A percentile compares a stretch with the other conserved stretches of the same genome.
Conservation (phyloP, 2,113 vertebrate genomes). For the Chloropsis hardwickii region DNA sequence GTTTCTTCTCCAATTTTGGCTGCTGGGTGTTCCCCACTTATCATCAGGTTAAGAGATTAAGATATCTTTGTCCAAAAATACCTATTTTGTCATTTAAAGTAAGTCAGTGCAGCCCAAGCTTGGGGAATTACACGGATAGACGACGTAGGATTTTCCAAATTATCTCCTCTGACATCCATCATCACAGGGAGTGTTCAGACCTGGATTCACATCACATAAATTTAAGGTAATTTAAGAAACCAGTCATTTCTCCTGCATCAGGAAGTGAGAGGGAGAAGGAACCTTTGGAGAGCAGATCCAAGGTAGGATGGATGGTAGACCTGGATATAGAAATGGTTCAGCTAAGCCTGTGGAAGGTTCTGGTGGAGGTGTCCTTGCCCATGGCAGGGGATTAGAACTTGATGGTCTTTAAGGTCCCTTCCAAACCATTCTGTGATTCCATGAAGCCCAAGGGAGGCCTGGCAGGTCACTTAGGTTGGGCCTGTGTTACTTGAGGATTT, state of each 20-base stretch:
- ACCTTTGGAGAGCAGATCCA: neutral
- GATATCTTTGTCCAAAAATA: neutral
- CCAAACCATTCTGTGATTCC: neutral
- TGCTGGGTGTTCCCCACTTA: neutral
- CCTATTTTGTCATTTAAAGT: neutral
- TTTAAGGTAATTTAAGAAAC: neutral
- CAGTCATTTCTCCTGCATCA: neutral
- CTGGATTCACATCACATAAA: neutral
- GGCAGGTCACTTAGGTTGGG: neutral
- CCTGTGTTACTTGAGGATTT: neutral
- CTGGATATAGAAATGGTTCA: neutral
- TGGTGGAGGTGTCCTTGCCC: neutral
- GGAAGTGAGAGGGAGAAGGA: neutral
- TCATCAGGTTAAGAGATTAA: neutral
- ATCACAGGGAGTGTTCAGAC: neutral
- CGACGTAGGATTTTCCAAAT: fast-evolving
- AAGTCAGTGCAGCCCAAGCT: neutral
- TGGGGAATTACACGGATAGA: neutral
- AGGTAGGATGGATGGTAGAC: neutral
- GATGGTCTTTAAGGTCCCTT: neutral
- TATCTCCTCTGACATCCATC: neutral
- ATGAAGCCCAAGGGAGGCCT: neutral
- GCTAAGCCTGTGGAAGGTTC: neutral
- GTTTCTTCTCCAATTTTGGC: neutral
- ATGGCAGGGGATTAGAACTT: neutral